Base-by-base conservation (phyloP, 2,888 invertebrate genomes). In the Tachina fera region DNA sequence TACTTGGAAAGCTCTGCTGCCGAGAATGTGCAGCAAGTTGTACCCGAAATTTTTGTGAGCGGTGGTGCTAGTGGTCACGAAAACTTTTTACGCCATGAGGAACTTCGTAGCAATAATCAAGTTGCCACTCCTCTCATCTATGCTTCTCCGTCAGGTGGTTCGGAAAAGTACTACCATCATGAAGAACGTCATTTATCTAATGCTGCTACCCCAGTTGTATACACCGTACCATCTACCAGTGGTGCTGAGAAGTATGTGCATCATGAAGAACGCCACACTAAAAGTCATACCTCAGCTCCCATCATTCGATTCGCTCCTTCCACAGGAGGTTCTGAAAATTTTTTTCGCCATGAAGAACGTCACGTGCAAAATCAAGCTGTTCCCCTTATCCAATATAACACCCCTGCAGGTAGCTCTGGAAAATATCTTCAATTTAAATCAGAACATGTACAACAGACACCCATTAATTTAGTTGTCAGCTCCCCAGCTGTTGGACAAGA, bases 191-290 rank as follows among this genome's bases (percentile, higher is more conserved):
- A 70, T n/a, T 16, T 86, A 43, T 83, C 87, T 41, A 87, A 81
- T 63, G 47, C 82, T 3, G 83, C 84, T n/a, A 51, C 49, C 3
- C 84, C 87, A 3, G 82, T 88, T 49, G 81, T 87, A 10, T 86
- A 87, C 31, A 56, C 88, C 1, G 78, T 81, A 10, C 86, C 89
- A 19, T 77, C 86, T 16, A 14, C 76, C 0, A 89, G 88, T 49
- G 89, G 89, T 39, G 88, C 91, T 0, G 89, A 92, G 84, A 89
- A 89, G n/a, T 91, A 89, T 49, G 85, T 90, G 16, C 90, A 89
- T 43, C 92, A 91, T 53, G 88, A 89, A 72, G 90, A 91, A 79
- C 90, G 89, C 22, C 84, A 88, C 6, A 87, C 90, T 0, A 88
- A 90, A 84, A 89, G 87, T 41, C 75, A 87, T 80, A 78, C 89